Evolutionary conservation across 2,888 invertebrate genomes (phyloP), one percentile per base, ranked within the genome.

Genomic region (Lepidocyrtinus sp.): DNA sequence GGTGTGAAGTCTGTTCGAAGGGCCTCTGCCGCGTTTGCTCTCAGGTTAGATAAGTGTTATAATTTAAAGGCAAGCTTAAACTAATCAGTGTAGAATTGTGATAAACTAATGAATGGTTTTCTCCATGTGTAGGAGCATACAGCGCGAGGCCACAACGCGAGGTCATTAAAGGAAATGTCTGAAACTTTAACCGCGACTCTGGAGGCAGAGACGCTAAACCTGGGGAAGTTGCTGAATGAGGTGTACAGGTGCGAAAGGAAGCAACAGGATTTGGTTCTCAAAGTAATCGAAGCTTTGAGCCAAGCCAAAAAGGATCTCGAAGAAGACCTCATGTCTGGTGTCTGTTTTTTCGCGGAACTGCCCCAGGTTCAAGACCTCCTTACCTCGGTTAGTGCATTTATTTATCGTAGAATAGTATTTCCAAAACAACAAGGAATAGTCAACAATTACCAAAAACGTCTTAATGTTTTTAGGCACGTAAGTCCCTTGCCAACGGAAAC

Each of bases 231-330:
- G 88, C 90, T 93, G 84, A 90, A 91, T 84, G 93, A 94, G 88
- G 92, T 93, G 83, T 93, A 94, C 89, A 91, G 93, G 88, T 89
- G 93, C 63, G 92, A 92, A 79, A 90, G 91, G 89, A 92, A 93
- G 87, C 93, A 93, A 88, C 91, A 94, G 86, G 92, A 93, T 87
- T 93, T 93, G 88, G 89, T 93, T 83, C 90, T 93, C 82, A 93
- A 93, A 88, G 92, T 94, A 67, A 90, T 93, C 82, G 94, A 94
- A 88, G 93, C 94, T 50, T 21, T 76, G 76, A 81, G 81, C 75
- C 81, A 81, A 81, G 83, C 83, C 75, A 94, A 94, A 88, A 92
- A 93, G 77, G 93, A 93, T 89, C 92, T 94, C 68, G 94, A 94
- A 89, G 92, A 93, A 67, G 93, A 94, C 88, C 90, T 94, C 85